Evolutionary conservation across 2,797 vertebrate species (phyloP).

Genomic region (Sebastes nivosus): DNA sequence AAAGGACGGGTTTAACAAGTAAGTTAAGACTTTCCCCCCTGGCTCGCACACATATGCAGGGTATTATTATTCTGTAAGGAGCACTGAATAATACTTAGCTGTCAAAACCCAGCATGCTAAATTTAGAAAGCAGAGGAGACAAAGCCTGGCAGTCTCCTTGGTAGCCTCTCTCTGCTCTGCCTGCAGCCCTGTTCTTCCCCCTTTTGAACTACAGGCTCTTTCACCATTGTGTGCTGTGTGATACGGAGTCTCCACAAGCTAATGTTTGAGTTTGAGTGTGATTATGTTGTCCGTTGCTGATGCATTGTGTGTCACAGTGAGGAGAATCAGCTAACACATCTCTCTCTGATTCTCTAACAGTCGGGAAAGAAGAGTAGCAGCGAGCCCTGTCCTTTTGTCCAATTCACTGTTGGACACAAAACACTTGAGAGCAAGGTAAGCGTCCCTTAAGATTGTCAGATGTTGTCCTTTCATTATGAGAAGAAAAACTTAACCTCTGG

Average conservation of each 20-base stretch:
- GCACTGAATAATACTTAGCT: slow-evolving; percentile 54
- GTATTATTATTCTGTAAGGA: slow-evolving; percentile 51
- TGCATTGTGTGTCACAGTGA: neutral
- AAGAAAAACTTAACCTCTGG: neutral
- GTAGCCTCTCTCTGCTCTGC: slow-evolving; percentile 54
- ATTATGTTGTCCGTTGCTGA: neutral
- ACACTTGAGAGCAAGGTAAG: slow-evolving; percentile 92
- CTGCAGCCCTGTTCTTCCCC: slow-evolving; percentile 56
- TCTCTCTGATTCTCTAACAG: slow-evolving; percentile 73
- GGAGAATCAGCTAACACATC: neutral
- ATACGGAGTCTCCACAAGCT: neutral
- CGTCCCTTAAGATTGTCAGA: neutral
- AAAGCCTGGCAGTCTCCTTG: slow-evolving; percentile 43
- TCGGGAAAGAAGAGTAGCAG: slow-evolving; percentile 93
- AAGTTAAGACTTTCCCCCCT: slow-evolving; percentile 6
- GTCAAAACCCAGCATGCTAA: slow-evolving; percentile 57
- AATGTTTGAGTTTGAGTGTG: slow-evolving; percentile 22
- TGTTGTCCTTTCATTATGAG: neutral
- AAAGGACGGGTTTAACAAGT: slow-evolving; percentile 2
- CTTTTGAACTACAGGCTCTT: slow-evolving; percentile 16
- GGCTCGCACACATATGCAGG: slow-evolving; percentile 20
- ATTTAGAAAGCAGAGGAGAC: slow-evolving; percentile 64
- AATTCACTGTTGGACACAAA: slow-evolving; percentile 91
- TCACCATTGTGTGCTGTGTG: slow-evolving; percentile 30
- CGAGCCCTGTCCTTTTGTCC: slow-evolving; percentile 92